A percentile compares a stretch with the other conserved stretches of the same genome.
These are phyloP conservation scores for Picathartes gymnocephalus DNA, from an alignment of 2,113 vertebrate genomes.

Conservation along the genomic window DNA sequence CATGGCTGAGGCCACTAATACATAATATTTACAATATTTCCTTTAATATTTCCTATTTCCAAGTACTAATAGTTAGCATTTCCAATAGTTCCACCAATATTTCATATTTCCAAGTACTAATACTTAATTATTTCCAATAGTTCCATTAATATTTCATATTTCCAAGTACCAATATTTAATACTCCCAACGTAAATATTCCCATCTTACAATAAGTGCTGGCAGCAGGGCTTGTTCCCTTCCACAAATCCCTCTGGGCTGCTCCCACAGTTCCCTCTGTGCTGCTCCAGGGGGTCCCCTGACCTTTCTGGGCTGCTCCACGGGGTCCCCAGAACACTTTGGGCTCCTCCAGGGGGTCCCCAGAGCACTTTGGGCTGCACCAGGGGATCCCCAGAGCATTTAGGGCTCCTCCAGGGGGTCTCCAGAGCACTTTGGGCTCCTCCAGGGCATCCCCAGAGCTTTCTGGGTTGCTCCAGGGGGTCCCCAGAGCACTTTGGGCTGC, in stretches of 20 bases:
- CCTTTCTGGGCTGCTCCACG: not conserved
- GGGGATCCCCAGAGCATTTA: too few species aligned
- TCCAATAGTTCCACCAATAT: not conserved
- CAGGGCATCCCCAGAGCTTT: too few species aligned
- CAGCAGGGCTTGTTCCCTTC: not conserved
- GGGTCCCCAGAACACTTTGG: not conserved
- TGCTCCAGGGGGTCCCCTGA: not conserved
- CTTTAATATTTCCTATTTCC: not conserved
- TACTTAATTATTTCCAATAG: not conserved
- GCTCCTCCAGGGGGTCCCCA: not conserved
- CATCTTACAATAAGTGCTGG: too few species aligned
- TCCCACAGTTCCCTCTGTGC: not conserved
- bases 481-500: not conserved
- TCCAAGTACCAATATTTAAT: not conserved
- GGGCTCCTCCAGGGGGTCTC: too few species aligned
- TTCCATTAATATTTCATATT: not conserved
- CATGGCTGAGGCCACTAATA: not conserved
- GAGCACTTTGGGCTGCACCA: not conserved
- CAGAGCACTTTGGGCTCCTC: not conserved
- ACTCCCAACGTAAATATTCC: not conserved
- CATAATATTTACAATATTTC: not conserved
- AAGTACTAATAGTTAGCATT: too few species aligned
- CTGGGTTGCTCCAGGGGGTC: not conserved
- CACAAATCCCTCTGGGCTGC: not conserved
- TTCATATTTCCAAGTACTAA: too few species aligned